phyloP scores from a whole-genome alignment of 2,797 vertebrate species.

The Acrocephalus scirpaceus region DNA sequence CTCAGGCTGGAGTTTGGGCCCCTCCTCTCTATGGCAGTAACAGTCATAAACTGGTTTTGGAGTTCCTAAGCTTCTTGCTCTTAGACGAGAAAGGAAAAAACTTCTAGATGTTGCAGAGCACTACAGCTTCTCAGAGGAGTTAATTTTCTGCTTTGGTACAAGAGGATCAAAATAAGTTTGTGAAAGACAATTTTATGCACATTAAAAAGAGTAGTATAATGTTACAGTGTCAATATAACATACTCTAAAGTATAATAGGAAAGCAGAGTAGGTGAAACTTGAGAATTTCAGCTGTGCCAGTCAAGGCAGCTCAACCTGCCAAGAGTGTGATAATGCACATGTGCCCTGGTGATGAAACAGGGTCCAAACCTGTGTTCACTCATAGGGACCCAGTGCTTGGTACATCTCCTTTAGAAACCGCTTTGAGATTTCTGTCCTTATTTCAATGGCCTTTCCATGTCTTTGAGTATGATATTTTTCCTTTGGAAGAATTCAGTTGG shows the following conservation, averaged over 20 bases:
- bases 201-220: background rate
- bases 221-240: background rate
- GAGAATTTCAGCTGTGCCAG: background rate
- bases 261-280: background rate
- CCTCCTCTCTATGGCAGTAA: background rate
- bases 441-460: background rate
- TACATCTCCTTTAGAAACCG: background rate
- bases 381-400: background rate
- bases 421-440: background rate
- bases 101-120: background rate
- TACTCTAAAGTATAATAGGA: background rate
- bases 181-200: background rate
- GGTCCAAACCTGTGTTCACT: background rate
- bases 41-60: background rate
- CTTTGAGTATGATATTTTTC: background rate
- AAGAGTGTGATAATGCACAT: background rate
- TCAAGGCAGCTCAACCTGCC: background rate
- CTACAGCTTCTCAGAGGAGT: background rate
- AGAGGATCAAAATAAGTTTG: background rate
- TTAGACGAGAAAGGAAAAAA: background rate
- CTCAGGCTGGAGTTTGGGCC: background rate
- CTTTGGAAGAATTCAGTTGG: background rate
- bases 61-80: background rate
- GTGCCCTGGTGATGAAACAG: background rate
- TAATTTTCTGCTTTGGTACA: background rate